A percentile compares a stretch with the other conserved stretches of the same genome.
These are phyloP conservation scores for Microtus richardsoni DNA, from an alignment of 2,113 vertebrate species.

Conservation along the genomic window DNA sequence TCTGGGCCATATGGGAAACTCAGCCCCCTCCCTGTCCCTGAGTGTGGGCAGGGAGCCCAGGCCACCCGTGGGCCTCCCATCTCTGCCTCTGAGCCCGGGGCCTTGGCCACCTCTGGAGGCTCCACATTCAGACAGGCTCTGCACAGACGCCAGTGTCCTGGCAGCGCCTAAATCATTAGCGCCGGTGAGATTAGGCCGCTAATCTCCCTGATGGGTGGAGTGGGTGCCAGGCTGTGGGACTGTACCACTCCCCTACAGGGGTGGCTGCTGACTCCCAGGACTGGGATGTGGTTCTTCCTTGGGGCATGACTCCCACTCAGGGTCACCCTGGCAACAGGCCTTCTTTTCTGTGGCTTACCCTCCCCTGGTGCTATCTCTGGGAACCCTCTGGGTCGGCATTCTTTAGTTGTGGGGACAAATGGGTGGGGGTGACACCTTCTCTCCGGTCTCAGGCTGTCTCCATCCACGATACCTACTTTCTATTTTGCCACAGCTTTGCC, in stretches of 20 bases:
- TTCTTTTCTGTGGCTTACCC: neutral
- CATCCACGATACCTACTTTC: neutral
- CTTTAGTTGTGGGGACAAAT: neutral
- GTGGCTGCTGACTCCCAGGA: neutral
- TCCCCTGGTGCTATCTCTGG: fast-evolving
- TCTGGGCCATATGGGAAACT: neutral
- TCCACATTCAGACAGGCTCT: constrained; percentile 40
- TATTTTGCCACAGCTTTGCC: neutral
- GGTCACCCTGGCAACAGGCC: neutral
- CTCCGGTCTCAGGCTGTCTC: neutral
- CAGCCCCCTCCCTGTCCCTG: neutral
- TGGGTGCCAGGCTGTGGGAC: neutral
- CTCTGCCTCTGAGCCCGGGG: neutral
- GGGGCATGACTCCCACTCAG: neutral
- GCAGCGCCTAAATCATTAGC: constrained; percentile 75
- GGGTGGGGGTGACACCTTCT: neutral
- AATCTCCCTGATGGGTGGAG: constrained; percentile 62
- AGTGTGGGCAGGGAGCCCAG: constrained; percentile 49
- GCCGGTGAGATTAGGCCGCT: constrained; percentile 51
- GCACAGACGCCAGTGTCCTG: constrained; percentile 39
- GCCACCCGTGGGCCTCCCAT: constrained; percentile 53
- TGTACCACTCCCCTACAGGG: neutral
- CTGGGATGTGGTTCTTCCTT: neutral
- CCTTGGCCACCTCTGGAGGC: neutral
- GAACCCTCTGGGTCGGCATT: neutral